Percentiles rank a stretch among this genome's conserved stretches.
Evolutionary conservation across 2,888 invertebrate genomes (phyloP).

Genomic region (Tuta absoluta): DNA sequence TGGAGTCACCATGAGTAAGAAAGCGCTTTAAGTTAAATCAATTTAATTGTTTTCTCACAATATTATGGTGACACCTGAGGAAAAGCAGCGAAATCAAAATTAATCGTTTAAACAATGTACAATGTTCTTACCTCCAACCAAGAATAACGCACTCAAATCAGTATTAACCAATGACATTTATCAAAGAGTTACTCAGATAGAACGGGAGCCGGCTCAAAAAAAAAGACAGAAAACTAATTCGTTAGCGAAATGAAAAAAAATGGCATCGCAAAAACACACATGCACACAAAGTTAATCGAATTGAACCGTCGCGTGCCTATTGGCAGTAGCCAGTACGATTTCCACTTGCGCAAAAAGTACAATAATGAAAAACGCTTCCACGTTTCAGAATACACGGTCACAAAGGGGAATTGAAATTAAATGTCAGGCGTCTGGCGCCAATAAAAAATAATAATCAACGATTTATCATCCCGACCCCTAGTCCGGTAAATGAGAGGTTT

Average conservation of each 20-base stretch:
- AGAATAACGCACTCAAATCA: background rate
- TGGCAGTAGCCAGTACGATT: constrained; percentile 46
- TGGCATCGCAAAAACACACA: constrained; percentile 6
- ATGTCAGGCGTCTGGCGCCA: constrained; percentile 52
- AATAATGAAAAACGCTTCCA: constrained; percentile 47
- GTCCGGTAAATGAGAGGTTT: constrained; percentile 25
- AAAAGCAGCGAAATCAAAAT: too few relatives aligned
- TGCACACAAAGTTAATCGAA: constrained; percentile 48
- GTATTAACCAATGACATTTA: background rate
- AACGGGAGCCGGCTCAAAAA: background rate
- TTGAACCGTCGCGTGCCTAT: constrained; percentile 44
- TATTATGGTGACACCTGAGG: too few relatives aligned
- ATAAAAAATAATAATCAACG: constrained; percentile 52
- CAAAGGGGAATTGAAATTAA: constrained; percentile 64
- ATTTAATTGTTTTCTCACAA: too few relatives aligned
- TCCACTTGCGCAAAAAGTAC: constrained; percentile 45
- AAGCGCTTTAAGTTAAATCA: too few relatives aligned
- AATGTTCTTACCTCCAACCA: background rate
- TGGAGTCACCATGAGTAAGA: too few relatives aligned
- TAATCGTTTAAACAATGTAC: too few relatives aligned
- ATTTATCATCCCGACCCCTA: constrained; percentile 42
- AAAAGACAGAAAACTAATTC: background rate
- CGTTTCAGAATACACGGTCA: constrained; percentile 46
- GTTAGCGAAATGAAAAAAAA: constrained; percentile 8
- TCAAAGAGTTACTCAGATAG: background rate